Evolutionary conservation across 2,888 invertebrate species (phyloP).

Genomic region (Hemicrepidius hirtus): DNA sequence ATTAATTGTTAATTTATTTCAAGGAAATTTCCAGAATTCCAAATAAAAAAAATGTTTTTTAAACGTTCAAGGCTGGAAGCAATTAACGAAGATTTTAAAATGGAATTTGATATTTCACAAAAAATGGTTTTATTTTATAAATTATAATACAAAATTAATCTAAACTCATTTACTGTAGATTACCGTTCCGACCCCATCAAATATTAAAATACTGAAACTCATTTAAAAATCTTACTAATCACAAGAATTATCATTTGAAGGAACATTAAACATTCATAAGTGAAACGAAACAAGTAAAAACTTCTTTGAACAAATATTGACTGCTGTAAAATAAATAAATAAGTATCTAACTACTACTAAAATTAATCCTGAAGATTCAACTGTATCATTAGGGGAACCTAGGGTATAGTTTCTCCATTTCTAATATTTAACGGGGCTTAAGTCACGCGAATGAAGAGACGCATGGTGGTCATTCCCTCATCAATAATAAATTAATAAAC

Average conservation of each 20-base stretch:
- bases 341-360: constrained; percentile 8
- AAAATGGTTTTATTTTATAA: too few relatives aligned
- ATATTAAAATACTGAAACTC: too few relatives aligned
- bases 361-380: constrained; percentile 35
- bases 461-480: constrained; percentile 58
- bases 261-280: constrained; percentile 4
- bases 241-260: background rate
- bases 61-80: too few relatives aligned
- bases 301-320: background rate
- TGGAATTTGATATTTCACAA: too few relatives aligned
- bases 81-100: too few relatives aligned
- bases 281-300: background rate
- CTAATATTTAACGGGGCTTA: constrained; percentile 50
- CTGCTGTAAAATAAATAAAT: constrained; percentile 8
- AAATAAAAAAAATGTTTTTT: too few relatives aligned
- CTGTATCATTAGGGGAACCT: constrained; percentile 33
- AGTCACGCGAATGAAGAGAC: constrained; percentile 58
- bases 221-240: too few relatives aligned
- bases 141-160: too few relatives aligned
- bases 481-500: constrained; percentile 56
- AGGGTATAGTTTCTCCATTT: constrained; percentile 45
- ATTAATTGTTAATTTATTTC: too few relatives aligned
- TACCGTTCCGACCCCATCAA: too few relatives aligned
- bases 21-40: too few relatives aligned
- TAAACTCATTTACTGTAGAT: too few relatives aligned